Evolutionary conservation across 2,888 invertebrate genomes (phyloP).

Genomic region (Xestia rhomboidea): DNA sequence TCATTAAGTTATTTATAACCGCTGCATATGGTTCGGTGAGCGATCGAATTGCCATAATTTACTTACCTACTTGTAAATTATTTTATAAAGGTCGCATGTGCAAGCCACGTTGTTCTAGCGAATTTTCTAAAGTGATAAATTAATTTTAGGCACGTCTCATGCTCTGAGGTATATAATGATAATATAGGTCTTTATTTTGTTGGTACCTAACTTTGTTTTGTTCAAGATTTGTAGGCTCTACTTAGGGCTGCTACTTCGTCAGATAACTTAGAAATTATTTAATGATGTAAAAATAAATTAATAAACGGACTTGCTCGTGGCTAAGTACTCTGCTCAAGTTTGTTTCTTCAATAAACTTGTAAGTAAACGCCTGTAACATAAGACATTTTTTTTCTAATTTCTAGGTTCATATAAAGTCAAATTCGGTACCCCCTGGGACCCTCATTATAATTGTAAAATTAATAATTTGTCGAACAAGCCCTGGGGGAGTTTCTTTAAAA

Average conservation of each 20-base stretch:
- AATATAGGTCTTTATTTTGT: conserved; percentile 9
- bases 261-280: too few species aligned
- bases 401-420: conserved; percentile 28
- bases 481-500: conserved; percentile 70
- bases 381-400: not conserved
- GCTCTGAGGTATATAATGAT: not conserved
- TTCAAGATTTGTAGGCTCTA: conserved; percentile 20
- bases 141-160: conserved; percentile 18
- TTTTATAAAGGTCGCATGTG: conserved; percentile 73
- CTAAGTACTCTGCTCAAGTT: not conserved
- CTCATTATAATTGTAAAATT: conserved; percentile 75
- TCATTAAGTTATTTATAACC: conserved; percentile 83
- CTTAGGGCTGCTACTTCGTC: conserved; percentile 25
- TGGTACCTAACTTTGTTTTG: conserved; percentile 14
- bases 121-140: conserved; percentile 36
- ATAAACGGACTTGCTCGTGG: not conserved
- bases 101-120: conserved; percentile 36
- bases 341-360: not conserved
- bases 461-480: conserved; percentile 77
- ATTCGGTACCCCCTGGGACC: conserved; percentile 32
- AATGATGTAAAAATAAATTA: not conserved
- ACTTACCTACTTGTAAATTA: conserved; percentile 80
- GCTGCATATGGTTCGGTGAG: conserved; percentile 76
- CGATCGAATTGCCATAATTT: conserved; percentile 81
- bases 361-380: not conserved